Evolutionary conservation across 2,888 invertebrate species (phyloP), one percentile per base, ranked within the genome.

Genomic region (Diploptera punctata): DNA sequence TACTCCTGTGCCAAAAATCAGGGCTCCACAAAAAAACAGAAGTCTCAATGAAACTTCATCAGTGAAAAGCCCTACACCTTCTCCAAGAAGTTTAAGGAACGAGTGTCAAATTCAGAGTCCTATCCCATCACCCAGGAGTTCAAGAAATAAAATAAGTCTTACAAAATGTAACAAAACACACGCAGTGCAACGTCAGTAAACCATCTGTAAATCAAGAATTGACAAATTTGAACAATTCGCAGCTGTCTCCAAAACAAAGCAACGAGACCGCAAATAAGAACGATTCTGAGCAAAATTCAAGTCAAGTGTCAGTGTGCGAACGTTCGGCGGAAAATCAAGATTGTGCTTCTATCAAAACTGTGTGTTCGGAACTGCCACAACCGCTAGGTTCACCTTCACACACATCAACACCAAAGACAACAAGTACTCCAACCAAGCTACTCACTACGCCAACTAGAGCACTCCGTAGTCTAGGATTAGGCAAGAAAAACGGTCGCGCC

Each of bases 401-500:
- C 73, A 83, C 84, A 0, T 84, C 84, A 21, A 85, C 85, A 21
- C 85, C 85, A 1, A 84, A 84, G 77, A 74, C 78, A 47, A 21
- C 18, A 24, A 33, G 52, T 29, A 65, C 65, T 65, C 65, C 65
- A 16, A 65, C 7, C 16, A 65, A 65, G 18, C 44, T 43, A 2
- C 47, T 47, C 1, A 33, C 38, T 24, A 65, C 65, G 2, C 65
- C 65, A 7, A 47, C 18, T 47, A 31, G 47, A 2, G 18, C 65
- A 26, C 44, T 47, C 24, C 43, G 65, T 5, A 21, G 26, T 18
- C 26, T 21, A 44, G 47, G 26, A 16, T 47, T 29, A 16, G 71
- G 71, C 67, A 68, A 67, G 47, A 57, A 68, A 60, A 49, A 62
- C 49, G 49, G 70, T 33, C 78, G 75, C 76, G n/a, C 81, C 77